Evolutionary conservation across 2,797 vertebrate genomes (phyloP).

Genomic region (Labroides dimidiatus): DNA sequence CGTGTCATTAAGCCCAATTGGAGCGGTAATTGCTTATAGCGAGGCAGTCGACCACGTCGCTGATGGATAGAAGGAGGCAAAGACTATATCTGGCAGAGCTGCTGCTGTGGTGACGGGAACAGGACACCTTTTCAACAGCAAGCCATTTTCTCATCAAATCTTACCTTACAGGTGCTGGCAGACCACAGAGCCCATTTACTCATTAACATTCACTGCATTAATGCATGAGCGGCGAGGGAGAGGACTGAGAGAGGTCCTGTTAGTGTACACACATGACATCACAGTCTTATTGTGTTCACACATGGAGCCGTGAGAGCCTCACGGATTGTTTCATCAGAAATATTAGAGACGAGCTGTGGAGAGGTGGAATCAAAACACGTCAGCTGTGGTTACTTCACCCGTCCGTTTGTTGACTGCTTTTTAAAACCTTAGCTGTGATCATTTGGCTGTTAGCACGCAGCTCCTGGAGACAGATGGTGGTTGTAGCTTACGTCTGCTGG

Average conservation of each 20-base stretch:
- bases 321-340: neutral
- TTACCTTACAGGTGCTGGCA: constrained; percentile 47
- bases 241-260: constrained; percentile 11
- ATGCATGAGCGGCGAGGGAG: constrained; percentile 40
- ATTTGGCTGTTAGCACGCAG: no score
- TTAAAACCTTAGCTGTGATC: no score
- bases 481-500: no score
- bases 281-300: no score
- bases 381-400: no score
- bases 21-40: constrained; percentile 79
- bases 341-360: no score
- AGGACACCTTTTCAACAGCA: constrained; percentile 47
- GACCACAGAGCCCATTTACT: constrained; percentile 26
- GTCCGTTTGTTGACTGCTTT: no score
- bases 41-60: constrained; percentile 71
- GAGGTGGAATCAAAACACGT: no score
- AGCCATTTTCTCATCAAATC: constrained; percentile 43
- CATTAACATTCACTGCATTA: constrained; percentile 38
- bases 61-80: constrained; percentile 72
- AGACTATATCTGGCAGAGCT: constrained; percentile 65
- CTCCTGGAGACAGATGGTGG: no score
- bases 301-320: no score
- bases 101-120: constrained; percentile 36
- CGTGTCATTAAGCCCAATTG: constrained; percentile 80
- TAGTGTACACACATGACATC: no score